Evolutionary conservation across 2,888 invertebrate species (phyloP), one percentile per base, ranked within the genome.

Genomic region (Melanostoma mellinum): DNA sequence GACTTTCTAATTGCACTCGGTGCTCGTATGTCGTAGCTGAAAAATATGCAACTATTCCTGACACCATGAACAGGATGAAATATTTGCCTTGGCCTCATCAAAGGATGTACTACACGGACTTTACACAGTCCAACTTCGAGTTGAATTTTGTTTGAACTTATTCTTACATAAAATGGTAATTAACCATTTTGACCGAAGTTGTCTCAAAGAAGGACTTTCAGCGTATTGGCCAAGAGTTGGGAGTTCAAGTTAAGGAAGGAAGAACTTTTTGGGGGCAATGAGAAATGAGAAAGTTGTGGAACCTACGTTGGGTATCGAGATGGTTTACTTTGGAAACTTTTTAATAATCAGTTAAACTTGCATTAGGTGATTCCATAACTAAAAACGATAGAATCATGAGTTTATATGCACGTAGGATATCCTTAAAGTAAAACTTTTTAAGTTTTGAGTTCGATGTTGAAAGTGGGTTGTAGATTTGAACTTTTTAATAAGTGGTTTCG

Each of bases 281-380:
- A 20, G 20, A 20, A 20, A 20, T 20, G 20, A 20, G 20, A 20
- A 20, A 20, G 20, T 20, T 20, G 20, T 1, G 0, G 20, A 1
- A 20, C 20, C 20, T 20, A 20, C 20, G 20, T 20, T 20, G 20
- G 20, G 35, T 42, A 55, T 35, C 46, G 48, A 32, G 42, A 68
- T 30, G 50, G 55, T 61, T 71, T 53, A 61, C 71, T 71, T 56
- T 72, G 81, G 61, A 56, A 82, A 82, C 81, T 82, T 82, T 77
- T 77, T 82, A 82, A 82, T 82, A 82, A 77, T 77, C 77, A 68
- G 44, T 82, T 82, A 73, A 68, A 77, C 56, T 82, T 73, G 61
- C 68, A 77, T 73, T 82, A 77, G 82, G 68, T 63, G 58, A 61
- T 77, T 80, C 46, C 30, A 61, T 42, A 75, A 63, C 69, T 69